phyloP scores from a whole-genome alignment of 2,797 vertebrate species.

The Oreonectes daqikongensis region DNA sequence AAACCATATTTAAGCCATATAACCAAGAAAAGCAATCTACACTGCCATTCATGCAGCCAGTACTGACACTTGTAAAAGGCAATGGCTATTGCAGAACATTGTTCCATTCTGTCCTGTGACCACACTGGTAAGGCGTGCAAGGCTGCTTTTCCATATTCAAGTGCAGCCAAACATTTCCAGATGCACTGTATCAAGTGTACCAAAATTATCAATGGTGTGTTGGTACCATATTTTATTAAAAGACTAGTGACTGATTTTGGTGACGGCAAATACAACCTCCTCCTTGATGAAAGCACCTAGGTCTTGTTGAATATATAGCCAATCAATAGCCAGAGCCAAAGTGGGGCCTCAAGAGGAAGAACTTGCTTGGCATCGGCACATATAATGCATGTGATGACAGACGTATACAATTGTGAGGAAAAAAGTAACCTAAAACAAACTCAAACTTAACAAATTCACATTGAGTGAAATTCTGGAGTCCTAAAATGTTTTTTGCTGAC shows the following conservation, averaged over 20 bases:
- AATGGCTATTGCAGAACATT: conserved; percentile 3
- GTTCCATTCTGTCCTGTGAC: not conserved
- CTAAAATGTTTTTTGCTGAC: too few species aligned
- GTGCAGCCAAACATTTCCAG: conserved; percentile 5
- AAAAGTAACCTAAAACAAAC: too few species aligned
- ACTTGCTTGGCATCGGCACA: conserved; percentile 1
- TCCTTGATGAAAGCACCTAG: not conserved
- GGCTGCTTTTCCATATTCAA: conserved; percentile 17
- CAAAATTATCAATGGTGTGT: conserved; percentile 5
- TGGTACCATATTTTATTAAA: not conserved
- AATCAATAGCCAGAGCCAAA: conserved; percentile 8
- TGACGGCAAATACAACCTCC: conserved; percentile 6
- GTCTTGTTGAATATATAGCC: conserved; percentile 19
- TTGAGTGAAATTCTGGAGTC: too few species aligned
- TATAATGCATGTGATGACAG: not conserved
- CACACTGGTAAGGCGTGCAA: conserved; percentile 17
- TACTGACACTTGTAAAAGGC: not conserved
- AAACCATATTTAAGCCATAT: too few species aligned
- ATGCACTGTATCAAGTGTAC: conserved; percentile 24
- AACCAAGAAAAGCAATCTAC: too few species aligned
- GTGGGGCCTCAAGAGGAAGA: not conserved
- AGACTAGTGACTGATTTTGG: conserved; percentile 14
- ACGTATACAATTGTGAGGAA: too few species aligned
- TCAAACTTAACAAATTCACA: too few species aligned
- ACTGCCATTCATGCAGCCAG: too few species aligned